Conservation (phyloP, 2,888 invertebrate species). For the Hyppa rectilinea region DNA sequence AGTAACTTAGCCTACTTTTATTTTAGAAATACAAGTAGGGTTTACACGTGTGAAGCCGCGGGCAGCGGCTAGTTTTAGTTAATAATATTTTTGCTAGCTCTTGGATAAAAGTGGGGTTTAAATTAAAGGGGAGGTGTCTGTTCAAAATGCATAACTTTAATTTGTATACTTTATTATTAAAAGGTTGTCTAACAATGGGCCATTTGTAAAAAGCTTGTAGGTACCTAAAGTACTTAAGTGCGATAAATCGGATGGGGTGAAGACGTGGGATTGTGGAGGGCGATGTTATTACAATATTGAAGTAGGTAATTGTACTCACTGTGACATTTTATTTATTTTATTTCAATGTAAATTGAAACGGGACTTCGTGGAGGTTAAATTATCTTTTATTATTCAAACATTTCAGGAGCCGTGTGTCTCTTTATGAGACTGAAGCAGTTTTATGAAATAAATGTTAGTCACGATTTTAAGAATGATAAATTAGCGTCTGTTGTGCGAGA, state of each 20-base stretch:
- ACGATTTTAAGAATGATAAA: not conserved
- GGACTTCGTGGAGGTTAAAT: slow-evolving; percentile 12
- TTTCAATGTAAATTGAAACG: slow-evolving; percentile 19
- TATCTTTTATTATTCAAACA: slow-evolving; percentile 20
- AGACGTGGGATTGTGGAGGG: not conserved
- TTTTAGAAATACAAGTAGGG: too few species aligned
- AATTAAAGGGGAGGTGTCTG: not conserved
- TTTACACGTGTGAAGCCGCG: too few species aligned
- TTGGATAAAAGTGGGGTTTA: not conserved
- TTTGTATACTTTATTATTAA: not conserved
- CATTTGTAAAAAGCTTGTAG: not conserved
- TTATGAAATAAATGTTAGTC: slow-evolving; percentile 11
- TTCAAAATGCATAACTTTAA: not conserved
- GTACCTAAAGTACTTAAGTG: not conserved
- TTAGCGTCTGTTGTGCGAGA: not conserved
- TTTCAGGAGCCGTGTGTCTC: slow-evolving; percentile 10
- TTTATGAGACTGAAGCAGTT: slow-evolving; percentile 33
- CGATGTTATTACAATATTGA: slow-evolving; percentile 7
- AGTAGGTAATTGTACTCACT: slow-evolving; percentile 15
- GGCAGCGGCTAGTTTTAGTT: too few species aligned
- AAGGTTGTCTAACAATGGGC: not conserved
- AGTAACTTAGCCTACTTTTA: too few species aligned
- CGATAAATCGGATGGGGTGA: slow-evolving; percentile 9
- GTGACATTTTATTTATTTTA: slow-evolving; percentile 12
- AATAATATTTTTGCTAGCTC: slow-evolving; percentile 15